These are phyloP conservation scores for Sebastolobus altivelis DNA, from an alignment of 2,797 vertebrate genomes.

Conservation along the genomic window DNA sequence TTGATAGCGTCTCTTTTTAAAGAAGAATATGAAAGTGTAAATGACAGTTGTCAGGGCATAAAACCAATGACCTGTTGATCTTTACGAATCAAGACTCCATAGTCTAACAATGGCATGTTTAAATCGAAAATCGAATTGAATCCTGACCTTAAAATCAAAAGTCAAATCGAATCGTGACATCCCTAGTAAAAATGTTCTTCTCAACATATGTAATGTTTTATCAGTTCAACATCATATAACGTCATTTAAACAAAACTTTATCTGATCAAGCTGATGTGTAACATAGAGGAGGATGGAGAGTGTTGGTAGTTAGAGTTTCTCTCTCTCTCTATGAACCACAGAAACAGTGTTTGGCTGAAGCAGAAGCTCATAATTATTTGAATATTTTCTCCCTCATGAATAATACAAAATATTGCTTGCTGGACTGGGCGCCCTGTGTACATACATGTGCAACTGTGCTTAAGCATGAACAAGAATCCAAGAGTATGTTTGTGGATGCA, in stretches of 20 bases:
- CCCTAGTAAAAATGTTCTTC: not conserved
- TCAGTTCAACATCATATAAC: not conserved
- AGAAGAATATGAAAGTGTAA: too few relatives aligned
- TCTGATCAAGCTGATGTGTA: not conserved
- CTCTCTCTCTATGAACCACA: conserved; percentile 45
- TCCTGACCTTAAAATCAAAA: too few relatives aligned
- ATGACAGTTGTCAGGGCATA: too few relatives aligned
- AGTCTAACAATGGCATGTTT: too few relatives aligned
- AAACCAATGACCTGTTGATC: too few relatives aligned
- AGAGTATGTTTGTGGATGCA: conserved; percentile 24
- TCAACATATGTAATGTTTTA: not conserved
- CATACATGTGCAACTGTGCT: conserved; percentile 35
- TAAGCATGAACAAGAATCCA: conserved; percentile 32
- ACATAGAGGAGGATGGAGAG: not conserved
- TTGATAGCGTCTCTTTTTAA: too few relatives aligned
- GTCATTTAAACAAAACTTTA: not conserved
- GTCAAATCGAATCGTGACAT: too few relatives aligned
- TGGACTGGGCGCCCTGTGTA: conserved; percentile 33
- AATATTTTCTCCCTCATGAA: conserved; percentile 82
- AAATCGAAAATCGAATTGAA: too few relatives aligned
- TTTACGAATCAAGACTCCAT: too few relatives aligned
- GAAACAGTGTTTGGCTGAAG: conserved; percentile 66
- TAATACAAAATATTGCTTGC: conserved; percentile 75
- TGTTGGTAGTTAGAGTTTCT: not conserved
- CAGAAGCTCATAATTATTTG: conserved; percentile 80